Evolutionary conservation across 2,888 invertebrate genomes (phyloP).

Genomic region (Phrixothrix hirtus): DNA sequence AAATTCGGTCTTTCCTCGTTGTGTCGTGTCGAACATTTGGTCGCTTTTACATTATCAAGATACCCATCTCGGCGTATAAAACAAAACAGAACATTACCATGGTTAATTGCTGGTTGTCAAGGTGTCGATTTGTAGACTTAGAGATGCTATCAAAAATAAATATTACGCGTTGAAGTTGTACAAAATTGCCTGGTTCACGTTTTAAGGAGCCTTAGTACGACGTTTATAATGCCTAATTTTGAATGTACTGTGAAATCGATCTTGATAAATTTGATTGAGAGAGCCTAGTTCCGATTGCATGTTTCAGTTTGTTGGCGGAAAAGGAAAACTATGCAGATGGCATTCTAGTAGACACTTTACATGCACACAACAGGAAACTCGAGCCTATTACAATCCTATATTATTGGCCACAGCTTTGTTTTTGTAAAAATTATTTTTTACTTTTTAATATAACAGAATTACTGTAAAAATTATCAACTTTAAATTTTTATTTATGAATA

Average conservation of each 20-base stretch:
- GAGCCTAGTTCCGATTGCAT: slow-evolving; percentile 57
- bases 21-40: slow-evolving; percentile 12
- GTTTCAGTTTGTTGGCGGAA: slow-evolving; percentile 52
- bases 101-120: slow-evolving; percentile 57
- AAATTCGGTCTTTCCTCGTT: slow-evolving; percentile 23
- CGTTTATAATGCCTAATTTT: slow-evolving; percentile 46
- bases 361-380: slow-evolving; percentile 53
- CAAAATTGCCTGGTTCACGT: slow-evolving; percentile 48
- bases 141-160: slow-evolving; percentile 58
- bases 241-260: slow-evolving; percentile 45
- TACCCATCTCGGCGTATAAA: slow-evolving; percentile 38
- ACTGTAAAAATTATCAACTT: no score
- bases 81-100: slow-evolving; percentile 55
- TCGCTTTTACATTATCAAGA: slow-evolving; percentile 31
- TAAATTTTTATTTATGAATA: no score
- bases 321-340: slow-evolving; percentile 57
- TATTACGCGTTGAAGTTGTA: slow-evolving; percentile 53
- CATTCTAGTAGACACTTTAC: slow-evolving; percentile 55
- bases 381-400: slow-evolving; percentile 36
- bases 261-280: slow-evolving; percentile 58
- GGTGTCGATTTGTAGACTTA: slow-evolving; percentile 58
- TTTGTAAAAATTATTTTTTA: no score
- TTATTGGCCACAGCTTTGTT: slow-evolving; percentile 21
- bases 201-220: slow-evolving; percentile 38
- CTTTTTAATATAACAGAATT: no score